Evolutionary conservation across 1,140 invertebrate genomes (phyloP).

Genomic region (Xylocopa sonorina): DNA sequence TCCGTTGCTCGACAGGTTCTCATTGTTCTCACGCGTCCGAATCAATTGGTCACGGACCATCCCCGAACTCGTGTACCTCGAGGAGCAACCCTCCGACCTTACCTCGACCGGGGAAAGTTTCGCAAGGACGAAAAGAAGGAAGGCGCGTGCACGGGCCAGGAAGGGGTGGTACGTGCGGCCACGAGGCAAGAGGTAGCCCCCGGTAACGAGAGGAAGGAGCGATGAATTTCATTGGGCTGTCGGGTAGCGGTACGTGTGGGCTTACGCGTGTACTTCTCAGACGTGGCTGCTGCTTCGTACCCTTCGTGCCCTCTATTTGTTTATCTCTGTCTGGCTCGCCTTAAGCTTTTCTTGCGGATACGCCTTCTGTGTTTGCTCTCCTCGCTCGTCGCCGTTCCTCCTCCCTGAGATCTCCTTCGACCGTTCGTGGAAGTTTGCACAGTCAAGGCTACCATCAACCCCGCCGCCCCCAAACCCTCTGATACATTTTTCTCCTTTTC

Average conservation of each 20-base stretch:
- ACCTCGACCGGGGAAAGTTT: background rate
- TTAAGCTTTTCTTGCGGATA: slow-evolving; percentile 63
- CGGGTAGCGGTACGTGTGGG: background rate
- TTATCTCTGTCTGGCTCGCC: slow-evolving; percentile 61
- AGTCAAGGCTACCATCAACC: too few relatives aligned
- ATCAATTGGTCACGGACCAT: slow-evolving; percentile 16
- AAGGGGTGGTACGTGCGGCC: background rate
- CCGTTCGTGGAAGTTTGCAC: slow-evolving; percentile 34
- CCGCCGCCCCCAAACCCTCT: too few relatives aligned
- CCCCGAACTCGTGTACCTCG: too few relatives aligned
- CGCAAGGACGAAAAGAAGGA: too few relatives aligned
- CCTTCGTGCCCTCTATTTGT: slow-evolving; percentile 63
- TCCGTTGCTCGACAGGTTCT: slow-evolving; percentile 21
- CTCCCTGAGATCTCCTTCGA: background rate
- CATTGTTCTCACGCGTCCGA: background rate
- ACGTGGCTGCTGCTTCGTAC: slow-evolving; percentile 50
- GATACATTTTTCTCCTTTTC: slow-evolving; percentile 7
- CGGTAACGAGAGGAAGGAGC: background rate
- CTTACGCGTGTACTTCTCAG: slow-evolving; percentile 39
- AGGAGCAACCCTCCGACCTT: background rate
- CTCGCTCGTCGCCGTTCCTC: slow-evolving; percentile 22
- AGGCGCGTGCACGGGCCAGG: background rate
- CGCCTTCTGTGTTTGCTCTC: slow-evolving; percentile 61
- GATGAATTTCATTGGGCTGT: slow-evolving; percentile 47
- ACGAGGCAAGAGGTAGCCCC: background rate